Evolutionary conservation across 2,888 invertebrate genomes (phyloP).

Genomic region (Erynnis tages): DNA sequence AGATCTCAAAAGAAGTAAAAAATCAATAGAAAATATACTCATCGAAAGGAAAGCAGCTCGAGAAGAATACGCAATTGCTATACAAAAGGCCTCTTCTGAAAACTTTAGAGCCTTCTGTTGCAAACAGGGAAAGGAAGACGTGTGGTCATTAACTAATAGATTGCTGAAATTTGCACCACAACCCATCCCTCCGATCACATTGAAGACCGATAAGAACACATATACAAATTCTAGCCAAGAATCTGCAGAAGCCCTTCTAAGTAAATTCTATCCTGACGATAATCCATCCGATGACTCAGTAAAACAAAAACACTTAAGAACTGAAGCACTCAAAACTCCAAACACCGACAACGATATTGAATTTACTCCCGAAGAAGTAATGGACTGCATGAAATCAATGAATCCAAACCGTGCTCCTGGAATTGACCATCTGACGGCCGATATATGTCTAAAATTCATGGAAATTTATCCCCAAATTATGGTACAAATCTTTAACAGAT

Average conservation of each 20-base stretch:
- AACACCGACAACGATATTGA: conserved; percentile 11
- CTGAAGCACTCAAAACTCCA: neutral
- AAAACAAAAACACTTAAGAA: neutral
- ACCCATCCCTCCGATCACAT: conserved; percentile 30
- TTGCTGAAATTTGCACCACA: conserved; percentile 27
- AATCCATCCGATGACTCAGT: neutral
- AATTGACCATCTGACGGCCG: conserved; percentile 30
- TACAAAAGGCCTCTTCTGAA: conserved; percentile 18
- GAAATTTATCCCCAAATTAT: neutral
- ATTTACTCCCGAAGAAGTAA: conserved; percentile 29
- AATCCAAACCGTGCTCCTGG: conserved; percentile 33
- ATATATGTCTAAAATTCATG: conserved; percentile 24
- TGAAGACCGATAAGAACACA: conserved; percentile 7
- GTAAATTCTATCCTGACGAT: conserved; percentile 33
- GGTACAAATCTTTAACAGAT: neutral
- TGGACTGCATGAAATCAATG: conserved; percentile 22
- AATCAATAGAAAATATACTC: conserved; percentile 3
- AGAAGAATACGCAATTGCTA: conserved; percentile 17
- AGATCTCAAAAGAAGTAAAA: neutral
- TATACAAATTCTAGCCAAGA: conserved; percentile 25
- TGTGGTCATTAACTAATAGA: conserved; percentile 34
- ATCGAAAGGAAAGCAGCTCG: neutral
- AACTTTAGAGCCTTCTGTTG: conserved; percentile 36
- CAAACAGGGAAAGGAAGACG: conserved; percentile 33
- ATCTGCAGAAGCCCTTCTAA: conserved; percentile 27